Percentiles rank a stretch among this genome's conserved stretches.
Evolutionary conservation across 2,888 invertebrate genomes (phyloP).

Genomic region (Laothoe populi): DNA sequence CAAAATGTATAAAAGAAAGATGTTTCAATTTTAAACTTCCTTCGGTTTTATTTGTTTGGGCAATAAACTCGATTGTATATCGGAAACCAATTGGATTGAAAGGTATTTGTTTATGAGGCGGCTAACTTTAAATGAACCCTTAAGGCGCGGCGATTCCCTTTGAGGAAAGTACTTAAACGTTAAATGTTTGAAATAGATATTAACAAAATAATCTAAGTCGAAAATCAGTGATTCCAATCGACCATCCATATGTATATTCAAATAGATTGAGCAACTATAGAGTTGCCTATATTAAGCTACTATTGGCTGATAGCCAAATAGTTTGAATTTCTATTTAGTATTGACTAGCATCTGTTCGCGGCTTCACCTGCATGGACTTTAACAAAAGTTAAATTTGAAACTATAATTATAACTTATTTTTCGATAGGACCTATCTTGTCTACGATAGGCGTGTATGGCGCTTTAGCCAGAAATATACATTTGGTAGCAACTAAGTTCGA

Average conservation of each 20-base stretch:
- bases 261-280: background rate
- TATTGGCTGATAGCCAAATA: background rate
- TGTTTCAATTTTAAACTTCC: background rate
- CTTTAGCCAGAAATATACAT: too few relatives aligned
- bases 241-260: background rate
- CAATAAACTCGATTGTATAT: constrained; percentile 21
- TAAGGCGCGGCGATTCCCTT: constrained; percentile 7
- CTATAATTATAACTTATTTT: too few relatives aligned
- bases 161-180: constrained; percentile 17
- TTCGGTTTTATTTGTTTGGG: constrained; percentile 16
- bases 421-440: too few relatives aligned
- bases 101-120: constrained; percentile 20
- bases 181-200: constrained; percentile 20
- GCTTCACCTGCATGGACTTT: too few relatives aligned
- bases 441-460: too few relatives aligned
- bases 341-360: too few relatives aligned
- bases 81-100: constrained; percentile 18
- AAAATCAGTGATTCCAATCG: constrained; percentile 21
- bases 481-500: too few relatives aligned
- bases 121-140: constrained; percentile 23
- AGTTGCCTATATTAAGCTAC: background rate
- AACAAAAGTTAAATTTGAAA: too few relatives aligned
- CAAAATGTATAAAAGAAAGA: background rate
- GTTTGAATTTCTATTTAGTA: background rate
- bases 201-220: constrained; percentile 14